Evolutionary conservation across 2,797 vertebrate genomes (phyloP).

Genomic region (Pagetopsis macropterus): DNA sequence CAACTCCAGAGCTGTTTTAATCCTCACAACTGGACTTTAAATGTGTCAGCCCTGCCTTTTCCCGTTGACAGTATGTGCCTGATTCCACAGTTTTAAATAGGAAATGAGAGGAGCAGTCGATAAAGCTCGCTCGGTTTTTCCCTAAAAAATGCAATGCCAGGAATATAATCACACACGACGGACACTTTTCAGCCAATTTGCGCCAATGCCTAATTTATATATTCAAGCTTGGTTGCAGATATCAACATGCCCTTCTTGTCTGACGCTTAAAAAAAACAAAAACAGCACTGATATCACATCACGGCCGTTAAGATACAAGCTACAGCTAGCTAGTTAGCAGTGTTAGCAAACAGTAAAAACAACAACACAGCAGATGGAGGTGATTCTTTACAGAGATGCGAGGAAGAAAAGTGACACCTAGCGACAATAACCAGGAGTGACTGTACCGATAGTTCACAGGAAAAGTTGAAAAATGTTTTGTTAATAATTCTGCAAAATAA

Average conservation of each 20-base stretch:
- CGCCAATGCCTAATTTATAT: background rate
- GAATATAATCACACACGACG: background rate
- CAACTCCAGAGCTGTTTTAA: background rate
- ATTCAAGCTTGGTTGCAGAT: constrained; percentile 1
- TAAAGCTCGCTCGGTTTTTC: background rate
- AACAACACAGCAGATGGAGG: constrained; percentile 21
- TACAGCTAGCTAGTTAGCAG: constrained; percentile 25
- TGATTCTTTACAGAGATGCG: constrained; percentile 22
- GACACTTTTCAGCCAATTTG: background rate
- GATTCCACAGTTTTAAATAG: constrained; percentile 21
- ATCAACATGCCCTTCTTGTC: background rate
- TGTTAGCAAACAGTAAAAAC: constrained; percentile 25
- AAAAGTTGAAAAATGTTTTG: constrained; percentile 3
- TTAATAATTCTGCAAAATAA: constrained; percentile 22
- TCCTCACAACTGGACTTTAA: background rate
- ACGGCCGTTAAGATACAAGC: background rate
- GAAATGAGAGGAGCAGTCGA: background rate
- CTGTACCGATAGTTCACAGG: constrained; percentile 14
- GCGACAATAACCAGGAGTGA: constrained; percentile 10
- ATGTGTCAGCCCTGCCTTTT: background rate
- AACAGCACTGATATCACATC: background rate
- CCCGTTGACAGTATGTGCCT: constrained; percentile 9
- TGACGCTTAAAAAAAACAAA: background rate
- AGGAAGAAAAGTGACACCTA: constrained; percentile 34
- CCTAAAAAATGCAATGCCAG: constrained; percentile 1